These are phyloP conservation scores for Aethes cnicana DNA, from an alignment of 2,888 invertebrate genomes.

Conservation along the genomic window DNA sequence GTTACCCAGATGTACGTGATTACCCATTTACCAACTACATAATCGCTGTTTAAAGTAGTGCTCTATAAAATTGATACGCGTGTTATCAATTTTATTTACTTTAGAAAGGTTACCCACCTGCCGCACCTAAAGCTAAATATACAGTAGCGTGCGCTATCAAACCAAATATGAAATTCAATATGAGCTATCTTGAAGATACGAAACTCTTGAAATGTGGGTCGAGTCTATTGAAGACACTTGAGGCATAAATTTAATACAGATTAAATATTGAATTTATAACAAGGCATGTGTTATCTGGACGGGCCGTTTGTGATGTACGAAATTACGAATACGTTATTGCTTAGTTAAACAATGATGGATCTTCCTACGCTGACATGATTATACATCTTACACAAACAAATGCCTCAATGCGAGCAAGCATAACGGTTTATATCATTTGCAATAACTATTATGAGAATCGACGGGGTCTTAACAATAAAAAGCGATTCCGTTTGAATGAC, in stretches of 20 bases:
- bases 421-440: constrained; percentile 32
- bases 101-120: constrained; percentile 24
- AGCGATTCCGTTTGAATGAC: constrained; percentile 11
- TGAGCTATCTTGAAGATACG: constrained; percentile 47
- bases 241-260: constrained; percentile 45
- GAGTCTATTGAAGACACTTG: constrained; percentile 62
- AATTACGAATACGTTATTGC: constrained; percentile 32
- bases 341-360: constrained; percentile 35
- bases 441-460: constrained; percentile 13
- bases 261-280: constrained; percentile 45
- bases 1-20: constrained; percentile 18
- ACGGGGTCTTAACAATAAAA: constrained; percentile 6
- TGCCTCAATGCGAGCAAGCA: constrained; percentile 25
- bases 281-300: constrained; percentile 40
- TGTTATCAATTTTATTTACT: constrained; percentile 29
- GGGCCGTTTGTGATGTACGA: constrained; percentile 16
- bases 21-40: constrained; percentile 25
- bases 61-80: constrained; percentile 25
- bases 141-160: constrained; percentile 21
- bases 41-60: constrained; percentile 26
- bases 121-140: constrained; percentile 27
- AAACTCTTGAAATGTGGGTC: constrained; percentile 59
- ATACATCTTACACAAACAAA: constrained; percentile 32
- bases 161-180: constrained; percentile 40
- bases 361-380: constrained; percentile 32